A percentile compares a stretch with the other conserved stretches of the same genome.
Conservation (phyloP, 2,113 vertebrate genomes). For the Marmota flaviventris region DNA sequence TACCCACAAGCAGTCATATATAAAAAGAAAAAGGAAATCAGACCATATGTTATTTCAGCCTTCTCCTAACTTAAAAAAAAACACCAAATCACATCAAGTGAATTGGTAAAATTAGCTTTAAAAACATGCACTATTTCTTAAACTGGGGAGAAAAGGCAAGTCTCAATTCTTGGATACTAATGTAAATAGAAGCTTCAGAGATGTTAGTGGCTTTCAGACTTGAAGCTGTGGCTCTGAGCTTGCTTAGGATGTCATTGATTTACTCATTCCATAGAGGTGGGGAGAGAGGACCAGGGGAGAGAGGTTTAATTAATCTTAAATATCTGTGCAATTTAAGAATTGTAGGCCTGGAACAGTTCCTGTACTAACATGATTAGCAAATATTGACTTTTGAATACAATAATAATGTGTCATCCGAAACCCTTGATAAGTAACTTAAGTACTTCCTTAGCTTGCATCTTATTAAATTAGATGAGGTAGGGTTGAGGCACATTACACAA, state of each 20-base stretch:
- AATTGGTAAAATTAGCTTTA: slow-evolving; percentile 57
- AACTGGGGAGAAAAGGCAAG: background rate
- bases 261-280: slow-evolving; percentile 66
- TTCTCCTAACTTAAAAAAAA: slow-evolving; percentile 40
- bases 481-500: slow-evolving; percentile 85
- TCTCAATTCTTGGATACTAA: background rate
- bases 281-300: slow-evolving; percentile 72
- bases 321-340: slow-evolving; percentile 88
- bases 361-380: slow-evolving; percentile 91
- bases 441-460: slow-evolving; percentile 91
- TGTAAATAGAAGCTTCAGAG: slow-evolving; percentile 24
- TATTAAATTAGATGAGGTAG: slow-evolving; percentile 90
- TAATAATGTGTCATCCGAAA: slow-evolving; percentile 92
- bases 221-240: slow-evolving; percentile 25
- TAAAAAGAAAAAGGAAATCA: slow-evolving; percentile 4
- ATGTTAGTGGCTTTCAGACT: slow-evolving; percentile 54
- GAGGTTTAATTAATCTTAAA: slow-evolving; percentile 90
- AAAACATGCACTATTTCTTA: slow-evolving; percentile 45
- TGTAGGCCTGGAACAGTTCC: slow-evolving; percentile 89
- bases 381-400: slow-evolving; percentile 91
- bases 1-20: slow-evolving; percentile 61
- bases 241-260: slow-evolving; percentile 61
- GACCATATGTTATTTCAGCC: slow-evolving; percentile 28
- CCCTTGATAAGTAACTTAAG: slow-evolving; percentile 91
- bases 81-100: slow-evolving; percentile 54